These are phyloP conservation scores for Echinarachnius parma DNA, from an alignment of 53 echinoderm and acorn worm genomes.

Conservation along the genomic window DNA sequence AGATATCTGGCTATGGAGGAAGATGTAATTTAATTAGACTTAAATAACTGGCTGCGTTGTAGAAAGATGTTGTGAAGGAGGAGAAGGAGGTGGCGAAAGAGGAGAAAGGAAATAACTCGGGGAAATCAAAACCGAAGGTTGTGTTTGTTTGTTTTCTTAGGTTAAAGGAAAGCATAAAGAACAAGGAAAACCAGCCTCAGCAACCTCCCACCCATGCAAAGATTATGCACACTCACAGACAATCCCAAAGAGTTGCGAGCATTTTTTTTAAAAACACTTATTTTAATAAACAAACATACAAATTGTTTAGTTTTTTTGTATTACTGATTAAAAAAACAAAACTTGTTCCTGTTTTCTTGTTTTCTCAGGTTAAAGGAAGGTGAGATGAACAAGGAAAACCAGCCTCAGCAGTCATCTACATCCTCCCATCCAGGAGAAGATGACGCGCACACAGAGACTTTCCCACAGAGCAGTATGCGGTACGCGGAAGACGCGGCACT, in stretches of 20 bases:
- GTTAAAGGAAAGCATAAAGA: conserved; percentile 66
- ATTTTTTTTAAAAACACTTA: no score
- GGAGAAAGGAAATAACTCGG: conserved; percentile 70
- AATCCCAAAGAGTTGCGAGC: conserved; percentile 15
- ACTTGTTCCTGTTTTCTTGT: not conserved
- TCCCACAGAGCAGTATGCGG: conserved; percentile 33
- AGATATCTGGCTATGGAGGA: not conserved
- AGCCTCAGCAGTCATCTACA: conserved; percentile 29
- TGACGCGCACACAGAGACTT: not conserved
- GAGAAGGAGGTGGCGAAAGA: conserved; percentile 98
- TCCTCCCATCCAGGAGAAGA: conserved; percentile 24
- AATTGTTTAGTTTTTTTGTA: no score
- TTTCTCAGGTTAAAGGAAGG: conserved; percentile 66
- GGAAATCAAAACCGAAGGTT: conserved; percentile 86
- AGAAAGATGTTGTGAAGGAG: not conserved
- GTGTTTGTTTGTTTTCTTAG: conserved; percentile 14
- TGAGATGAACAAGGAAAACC: conserved; percentile 56
- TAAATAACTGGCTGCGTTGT: not conserved
- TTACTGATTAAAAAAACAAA: no score
- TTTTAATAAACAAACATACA: no score
- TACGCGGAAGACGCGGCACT: conserved; percentile 48
- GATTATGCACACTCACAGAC: not conserved
- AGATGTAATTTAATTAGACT: not conserved
- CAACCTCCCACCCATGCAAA: conserved; percentile 32
- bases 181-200: conserved; percentile 49